Evolutionary conservation across 1,140 invertebrate species (phyloP), one percentile per base, ranked within the genome.

Genomic region (Micrasema longulum): DNA sequence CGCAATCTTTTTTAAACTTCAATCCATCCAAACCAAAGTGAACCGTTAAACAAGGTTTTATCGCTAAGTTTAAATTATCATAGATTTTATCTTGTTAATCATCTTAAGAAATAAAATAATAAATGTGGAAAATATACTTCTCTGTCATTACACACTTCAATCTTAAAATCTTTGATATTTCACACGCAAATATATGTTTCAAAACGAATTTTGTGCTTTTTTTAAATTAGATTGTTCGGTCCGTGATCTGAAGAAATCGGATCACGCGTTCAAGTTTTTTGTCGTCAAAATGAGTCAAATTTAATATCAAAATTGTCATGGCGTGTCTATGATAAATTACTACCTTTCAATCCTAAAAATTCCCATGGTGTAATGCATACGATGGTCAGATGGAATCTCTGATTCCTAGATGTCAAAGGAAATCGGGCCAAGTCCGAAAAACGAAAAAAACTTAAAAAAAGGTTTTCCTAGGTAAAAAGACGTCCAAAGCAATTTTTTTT

Each of bases 271-370:
- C n/a, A n/a, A n/a, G 23, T 45, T 62, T 62, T 62, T 62, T 43
- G 57, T 62, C 18, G 52, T 45, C 48, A 4, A 43, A 35, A 53
- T 43, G 50, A 45, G 57, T 64, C 57, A 62, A n/a, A n/a, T n/a
- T n/a, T 11, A 64, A 38, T 55, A 63, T 45, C 48, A 52, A 73
- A 73, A 73, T 73, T 73, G 72, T 73, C 66, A 64, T 73, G 18
- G 72, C 72, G 72, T 73, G 72, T 57, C 65, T 36, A 31, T n/a
- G 14, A n/a, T 60, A 41, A 69, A 73, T 73, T 73, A 73, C 35
- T 48, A 65, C 35, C 64, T 50, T 47, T 68, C 66, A 45, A 18
- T 65, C 14, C 41, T 10, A 9, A 50, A n/a, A 35, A 65, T 50
- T 73, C 66, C 57, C 57, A 47, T 43, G 60, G 14, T 41, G 60